Percentiles rank a stretch among this genome's conserved stretches.
Evolutionary conservation across 2,113 vertebrate species (phyloP).

Genomic region (Nyctereutes procyonoides): DNA sequence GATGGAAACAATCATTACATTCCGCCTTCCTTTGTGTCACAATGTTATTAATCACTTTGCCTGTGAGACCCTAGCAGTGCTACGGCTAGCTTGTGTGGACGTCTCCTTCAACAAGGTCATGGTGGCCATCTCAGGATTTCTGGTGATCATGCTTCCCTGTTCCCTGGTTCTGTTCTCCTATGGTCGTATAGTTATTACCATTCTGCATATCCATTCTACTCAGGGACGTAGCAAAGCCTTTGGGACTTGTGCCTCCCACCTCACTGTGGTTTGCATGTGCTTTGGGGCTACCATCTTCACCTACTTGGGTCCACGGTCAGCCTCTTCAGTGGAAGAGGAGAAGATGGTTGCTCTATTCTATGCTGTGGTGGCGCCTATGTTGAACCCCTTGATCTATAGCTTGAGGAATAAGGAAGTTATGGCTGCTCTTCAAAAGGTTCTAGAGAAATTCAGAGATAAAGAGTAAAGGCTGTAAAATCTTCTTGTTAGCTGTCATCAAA

Average conservation of each 20-base stretch:
- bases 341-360: conserved; percentile 70
- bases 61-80: conserved; percentile 70
- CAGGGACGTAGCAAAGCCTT: conserved; percentile 62
- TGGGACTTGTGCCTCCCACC: conserved; percentile 65
- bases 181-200: not conserved
- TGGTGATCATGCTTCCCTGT: conserved; percentile 70
- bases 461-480: not conserved
- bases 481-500: not conserved
- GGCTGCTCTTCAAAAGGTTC: conserved; percentile 43
- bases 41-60: conserved; percentile 68
- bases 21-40: conserved; percentile 68
- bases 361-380: conserved; percentile 54
- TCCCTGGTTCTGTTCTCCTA: conserved; percentile 73
- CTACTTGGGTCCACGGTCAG: conserved; percentile 43
- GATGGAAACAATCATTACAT: conserved; percentile 72
- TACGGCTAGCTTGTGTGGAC: conserved; percentile 72
- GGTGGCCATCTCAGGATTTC: conserved; percentile 67
- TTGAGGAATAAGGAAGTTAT: conserved; percentile 75
- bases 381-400: conserved; percentile 77
- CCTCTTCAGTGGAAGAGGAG: conserved; percentile 37
- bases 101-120: conserved; percentile 68
- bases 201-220: conserved; percentile 49
- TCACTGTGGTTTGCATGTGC: conserved; percentile 65
- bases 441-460: conserved; percentile 51
- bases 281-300: conserved; percentile 68